Base-by-base conservation (phyloP, 2,888 invertebrate genomes). In the Papilio elwesi region DNA sequence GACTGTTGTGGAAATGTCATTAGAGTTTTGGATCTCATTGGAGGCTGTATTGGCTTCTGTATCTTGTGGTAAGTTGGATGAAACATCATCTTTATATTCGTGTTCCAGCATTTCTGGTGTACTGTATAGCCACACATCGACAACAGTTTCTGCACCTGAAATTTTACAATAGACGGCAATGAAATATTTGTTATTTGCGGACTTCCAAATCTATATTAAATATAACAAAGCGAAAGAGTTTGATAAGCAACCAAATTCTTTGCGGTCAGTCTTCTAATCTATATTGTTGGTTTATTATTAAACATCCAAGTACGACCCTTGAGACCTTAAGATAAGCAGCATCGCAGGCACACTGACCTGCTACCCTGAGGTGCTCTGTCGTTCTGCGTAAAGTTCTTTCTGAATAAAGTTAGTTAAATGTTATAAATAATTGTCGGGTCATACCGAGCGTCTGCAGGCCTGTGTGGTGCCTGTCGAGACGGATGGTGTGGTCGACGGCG, bases 401-500 rank as follows among this genome's bases (percentile, higher is more conserved):
- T n/a, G n/a, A n/a, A n/a, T n/a, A n/a, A n/a, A n/a, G n/a, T n/a
- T n/a, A n/a, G n/a, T n/a, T n/a, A n/a, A n/a, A n/a, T n/a, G n/a
- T n/a, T n/a, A n/a, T n/a, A n/a, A n/a, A 26, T 26, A 26, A 2
- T 26, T 26, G 26, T 4, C 26, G 26, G 26, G 26, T 26, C 26
- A 26, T 81, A 95, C 96, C 97, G 79, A 97, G 90, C 0, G 97
- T 97, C 91, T 98, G 98, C 74, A 97, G 86, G 2, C 98, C 98
- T 0, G 97, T 97, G 82, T 96, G 96, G 47, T 96, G 96, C 76
- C 96, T 94, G 87, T 98, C 98, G 76, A 98, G 90, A 83, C 97
- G 96, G 78, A 98, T 94, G 79, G 96, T 95, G 87, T 98, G 98
- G 69, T 97, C 95, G 13, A 98, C 91, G 78, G 96, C 96, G 47